Evolutionary conservation across 1,140 invertebrate species (phyloP), one percentile per base, ranked within the genome.

Genomic region (Hermatobates lingyangjiaoensis): DNA sequence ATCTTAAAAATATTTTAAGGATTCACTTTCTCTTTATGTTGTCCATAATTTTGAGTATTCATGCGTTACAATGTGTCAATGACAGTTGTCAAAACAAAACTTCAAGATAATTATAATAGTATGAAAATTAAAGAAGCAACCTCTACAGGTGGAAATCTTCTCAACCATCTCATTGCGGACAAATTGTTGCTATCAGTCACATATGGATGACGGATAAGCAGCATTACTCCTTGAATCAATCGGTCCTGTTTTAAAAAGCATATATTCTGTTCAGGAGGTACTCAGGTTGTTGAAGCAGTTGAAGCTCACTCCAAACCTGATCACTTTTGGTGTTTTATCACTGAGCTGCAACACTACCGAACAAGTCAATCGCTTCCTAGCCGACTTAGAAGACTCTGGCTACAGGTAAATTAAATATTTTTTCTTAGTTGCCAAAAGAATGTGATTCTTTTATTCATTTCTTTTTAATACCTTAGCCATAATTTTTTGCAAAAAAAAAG

Each of bases 241-340:
- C 26, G 55, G 14, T 54, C 51, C 47, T 57, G 57, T 23, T 12
- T 25, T 20, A 3, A 10, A 20, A 12, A 39, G 10, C 3, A 38
- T 21, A 27, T 20, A 45, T 2, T 20, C 18, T 54, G 20, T 30
- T 27, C 56, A 81, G 74, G 66, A 71, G 51, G 74, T 87, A 4
- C 64, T 83, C 26, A 53, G 67, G 27, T 65, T 80, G 45, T 78
- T 93, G 52, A 67, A 71, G 54, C 61, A 72, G 45, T 58, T 69
- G 10, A 66, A 69, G 49, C 60, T 88, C 15, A 65, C 67, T 38
- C 77, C 81, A 3, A 76, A 92, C 65, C 71, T 89, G 51, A 70
- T 87, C 42, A 91, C 89, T 1, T 93, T 83, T 71, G 88, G 87
- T 26, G 75, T 81, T 1, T 63, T 93, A n/a, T 81, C 89, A 2